These are phyloP conservation scores for Polietes domitor DNA, from an alignment of 2,888 invertebrate genomes.

Conservation along the genomic window DNA sequence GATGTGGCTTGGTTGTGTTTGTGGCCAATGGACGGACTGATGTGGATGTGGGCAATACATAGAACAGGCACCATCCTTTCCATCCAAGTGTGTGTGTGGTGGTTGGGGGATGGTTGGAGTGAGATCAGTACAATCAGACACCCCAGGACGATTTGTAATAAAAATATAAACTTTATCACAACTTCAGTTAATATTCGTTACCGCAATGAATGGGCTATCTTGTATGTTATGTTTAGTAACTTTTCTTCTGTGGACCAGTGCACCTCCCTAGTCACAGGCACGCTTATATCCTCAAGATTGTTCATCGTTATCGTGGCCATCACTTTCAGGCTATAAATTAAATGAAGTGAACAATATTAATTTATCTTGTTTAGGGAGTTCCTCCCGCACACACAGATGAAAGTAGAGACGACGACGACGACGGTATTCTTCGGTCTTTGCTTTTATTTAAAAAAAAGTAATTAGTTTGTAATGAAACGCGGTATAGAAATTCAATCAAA, in stretches of 20 bases:
- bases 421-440: neutral
- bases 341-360: conserved; percentile 56
- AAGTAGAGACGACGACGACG: neutral
- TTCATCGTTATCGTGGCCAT: neutral
- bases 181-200: conserved; percentile 13
- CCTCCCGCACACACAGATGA: neutral
- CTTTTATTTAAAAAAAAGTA: conserved; percentile 14
- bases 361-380: conserved; percentile 51
- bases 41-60: neutral
- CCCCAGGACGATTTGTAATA: conserved; percentile 25
- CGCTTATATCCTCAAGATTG: neutral
- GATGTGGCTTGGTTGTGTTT: conserved; percentile 32
- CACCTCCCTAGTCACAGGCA: neutral
- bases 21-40: neutral
- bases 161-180: conserved; percentile 25
- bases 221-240: neutral
- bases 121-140: neutral
- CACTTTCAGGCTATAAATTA: conserved; percentile 40
- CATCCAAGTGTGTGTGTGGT: neutral
- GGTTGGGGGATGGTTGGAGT: neutral
- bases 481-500: conserved; percentile 54
- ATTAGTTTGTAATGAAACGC: conserved; percentile 56
- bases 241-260: neutral
- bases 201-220: neutral
- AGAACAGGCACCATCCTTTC: neutral